Conservation (phyloP, 1,140 invertebrate species). For the Chymomyza costata region DNA sequence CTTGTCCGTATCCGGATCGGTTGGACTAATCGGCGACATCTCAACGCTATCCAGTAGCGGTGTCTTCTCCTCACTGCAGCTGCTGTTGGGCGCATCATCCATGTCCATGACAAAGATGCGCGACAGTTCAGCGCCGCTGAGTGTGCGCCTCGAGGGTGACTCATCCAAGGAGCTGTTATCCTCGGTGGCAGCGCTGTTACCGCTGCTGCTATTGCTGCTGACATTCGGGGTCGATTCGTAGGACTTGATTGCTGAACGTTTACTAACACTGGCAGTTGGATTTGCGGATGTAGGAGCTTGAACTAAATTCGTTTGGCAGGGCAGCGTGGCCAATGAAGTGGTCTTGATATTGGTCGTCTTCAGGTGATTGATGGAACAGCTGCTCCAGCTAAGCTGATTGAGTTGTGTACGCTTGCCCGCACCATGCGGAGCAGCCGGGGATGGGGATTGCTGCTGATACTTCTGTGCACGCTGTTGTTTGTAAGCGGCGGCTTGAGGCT, state of each 20-base stretch:
- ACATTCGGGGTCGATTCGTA: slow-evolving; percentile 46
- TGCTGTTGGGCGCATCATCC: slow-evolving; percentile 55
- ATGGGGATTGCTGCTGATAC: slow-evolving; percentile 27
- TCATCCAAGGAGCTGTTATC: slow-evolving; percentile 59
- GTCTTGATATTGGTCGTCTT: slow-evolving; percentile 74
- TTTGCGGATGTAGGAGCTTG: slow-evolving; percentile 31
- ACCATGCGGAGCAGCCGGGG: neutral
- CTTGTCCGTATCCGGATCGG: slow-evolving; percentile 57
- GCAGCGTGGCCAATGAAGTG: slow-evolving; percentile 66
- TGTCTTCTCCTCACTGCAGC: slow-evolving; percentile 72
- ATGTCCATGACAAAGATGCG: slow-evolving; percentile 71
- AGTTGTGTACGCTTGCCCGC: slow-evolving; percentile 20
- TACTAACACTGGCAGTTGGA: slow-evolving; percentile 40
- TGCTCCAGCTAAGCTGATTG: slow-evolving; percentile 55
- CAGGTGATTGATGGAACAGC: slow-evolving; percentile 65
- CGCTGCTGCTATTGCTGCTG: slow-evolving; percentile 27
- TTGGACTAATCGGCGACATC: slow-evolving; percentile 74
- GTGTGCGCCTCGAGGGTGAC: slow-evolving; percentile 55
- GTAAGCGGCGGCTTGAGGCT: slow-evolving; percentile 14
- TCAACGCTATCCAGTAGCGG: slow-evolving; percentile 72
- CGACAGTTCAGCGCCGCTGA: slow-evolving; percentile 63
- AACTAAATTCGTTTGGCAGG: slow-evolving; percentile 70
- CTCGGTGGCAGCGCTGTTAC: slow-evolving; percentile 27
- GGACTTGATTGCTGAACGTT: slow-evolving; percentile 58
- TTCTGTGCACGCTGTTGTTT: slow-evolving; percentile 17